A percentile compares a stretch with the other conserved stretches of the same genome.
Conservation (phyloP, 1,140 invertebrate genomes). For the Drosophila obscura region DNA sequence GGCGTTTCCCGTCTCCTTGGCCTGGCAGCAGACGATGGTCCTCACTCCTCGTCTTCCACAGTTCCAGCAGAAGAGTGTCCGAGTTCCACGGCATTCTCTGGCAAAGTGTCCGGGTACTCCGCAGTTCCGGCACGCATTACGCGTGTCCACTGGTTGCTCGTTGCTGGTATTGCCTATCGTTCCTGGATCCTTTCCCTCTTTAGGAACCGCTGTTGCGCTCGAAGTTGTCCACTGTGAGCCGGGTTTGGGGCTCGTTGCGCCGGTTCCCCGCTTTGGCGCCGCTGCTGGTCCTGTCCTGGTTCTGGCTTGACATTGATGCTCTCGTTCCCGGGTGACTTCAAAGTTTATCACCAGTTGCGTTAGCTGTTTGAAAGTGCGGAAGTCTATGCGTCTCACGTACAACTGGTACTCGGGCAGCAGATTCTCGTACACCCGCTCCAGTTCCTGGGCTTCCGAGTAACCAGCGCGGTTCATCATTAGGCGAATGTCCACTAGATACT, state of each 20-base stretch:
- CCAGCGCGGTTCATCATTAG: constrained; percentile 2
- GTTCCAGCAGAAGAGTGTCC: constrained; percentile 3
- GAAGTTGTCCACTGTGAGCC: no score
- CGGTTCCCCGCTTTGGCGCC: background rate
- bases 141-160: background rate
- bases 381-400: background rate
- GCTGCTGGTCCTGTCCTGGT: background rate
- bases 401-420: constrained; percentile 5
- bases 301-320: background rate
- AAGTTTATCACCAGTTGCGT: background rate
- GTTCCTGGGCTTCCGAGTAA: background rate
- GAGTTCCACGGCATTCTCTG: background rate
- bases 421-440: constrained; percentile 5
- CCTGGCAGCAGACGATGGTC: constrained; percentile 5
- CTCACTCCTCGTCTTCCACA: constrained; percentile 8
- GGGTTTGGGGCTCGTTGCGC: background rate
- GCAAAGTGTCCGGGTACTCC: background rate
- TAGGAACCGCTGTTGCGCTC: no score
- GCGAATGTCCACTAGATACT: background rate
- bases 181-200: no score
- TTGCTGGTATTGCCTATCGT: background rate
- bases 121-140: constrained; percentile 5
- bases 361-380: background rate
- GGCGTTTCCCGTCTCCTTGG: background rate
- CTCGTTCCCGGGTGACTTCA: background rate